Conservation (phyloP, 2,797 vertebrate species). For the Fundulus diaphanus region DNA sequence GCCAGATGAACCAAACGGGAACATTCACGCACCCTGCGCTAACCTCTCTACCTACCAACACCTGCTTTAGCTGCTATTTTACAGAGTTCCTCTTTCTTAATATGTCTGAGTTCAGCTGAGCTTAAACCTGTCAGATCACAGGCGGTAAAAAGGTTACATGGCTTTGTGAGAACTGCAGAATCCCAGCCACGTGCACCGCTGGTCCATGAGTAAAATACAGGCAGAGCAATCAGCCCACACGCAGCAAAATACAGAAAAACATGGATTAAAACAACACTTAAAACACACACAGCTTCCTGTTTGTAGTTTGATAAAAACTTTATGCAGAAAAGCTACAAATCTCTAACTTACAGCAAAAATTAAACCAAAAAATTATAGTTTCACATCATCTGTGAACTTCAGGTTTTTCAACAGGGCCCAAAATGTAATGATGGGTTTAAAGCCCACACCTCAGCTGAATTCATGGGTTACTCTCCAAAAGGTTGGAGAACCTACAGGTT, state of each 20-base stretch:
- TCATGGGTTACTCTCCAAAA: not conserved
- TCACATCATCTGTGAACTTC: not conserved
- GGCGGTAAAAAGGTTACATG: not conserved
- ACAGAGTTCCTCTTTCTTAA: not conserved
- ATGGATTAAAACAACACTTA: not conserved
- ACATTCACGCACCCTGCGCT: not conserved
- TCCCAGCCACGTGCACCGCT: not conserved
- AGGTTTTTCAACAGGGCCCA: not conserved
- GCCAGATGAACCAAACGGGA: slow-evolving; percentile 14
- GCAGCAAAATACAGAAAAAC: not conserved
- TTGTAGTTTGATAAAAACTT: too few species aligned
- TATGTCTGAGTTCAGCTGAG: not conserved
- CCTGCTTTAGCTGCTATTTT: not conserved
- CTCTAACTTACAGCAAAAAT: too few species aligned
- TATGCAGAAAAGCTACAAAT: too few species aligned
- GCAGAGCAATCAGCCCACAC: not conserved
- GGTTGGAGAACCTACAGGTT: not conserved
- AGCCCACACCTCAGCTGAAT: not conserved
- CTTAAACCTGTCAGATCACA: not conserved
- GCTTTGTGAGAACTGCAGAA: not conserved
- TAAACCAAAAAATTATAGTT: too few species aligned
- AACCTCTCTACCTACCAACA: not conserved
- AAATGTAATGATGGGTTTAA: not conserved
- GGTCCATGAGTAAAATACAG: not conserved
- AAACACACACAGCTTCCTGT: too few species aligned